A percentile compares a stretch with the other conserved stretches of the same genome.
Conservation (phyloP, 2,113 vertebrate species). For the Cercopithecus mona region DNA sequence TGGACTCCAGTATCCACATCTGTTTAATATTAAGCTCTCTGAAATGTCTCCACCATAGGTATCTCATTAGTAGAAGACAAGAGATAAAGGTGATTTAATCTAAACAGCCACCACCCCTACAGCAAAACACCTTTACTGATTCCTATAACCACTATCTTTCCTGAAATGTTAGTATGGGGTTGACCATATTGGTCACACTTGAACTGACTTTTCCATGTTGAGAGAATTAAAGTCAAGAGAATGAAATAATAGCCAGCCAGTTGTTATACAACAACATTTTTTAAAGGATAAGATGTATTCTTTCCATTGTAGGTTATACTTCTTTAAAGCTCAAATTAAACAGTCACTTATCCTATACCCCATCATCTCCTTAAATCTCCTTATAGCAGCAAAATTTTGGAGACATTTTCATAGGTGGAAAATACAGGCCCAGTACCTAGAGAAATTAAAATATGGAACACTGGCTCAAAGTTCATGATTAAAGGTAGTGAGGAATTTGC, state of each 20-base stretch:
- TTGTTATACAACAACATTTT: background rate
- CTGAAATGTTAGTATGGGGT: background rate
- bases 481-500: background rate
- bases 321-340: slow-evolving; percentile 22
- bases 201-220: background rate
- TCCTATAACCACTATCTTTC: background rate
- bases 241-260: background rate
- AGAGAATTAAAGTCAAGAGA: background rate
- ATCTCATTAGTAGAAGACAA: background rate
- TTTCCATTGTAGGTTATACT: background rate
- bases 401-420: background rate
- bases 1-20: fast-evolving
- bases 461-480: background rate
- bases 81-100: background rate
- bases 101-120: background rate
- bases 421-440: background rate
- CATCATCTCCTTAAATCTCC: background rate
- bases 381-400: background rate
- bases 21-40: background rate
- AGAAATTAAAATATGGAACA: background rate
- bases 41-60: background rate
- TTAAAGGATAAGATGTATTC: background rate
- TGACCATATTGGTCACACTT: background rate
- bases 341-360: background rate
- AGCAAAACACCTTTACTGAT: background rate